phyloP scores from a whole-genome alignment of 2,888 invertebrate genomes.

The Mactromeris polynyma region DNA sequence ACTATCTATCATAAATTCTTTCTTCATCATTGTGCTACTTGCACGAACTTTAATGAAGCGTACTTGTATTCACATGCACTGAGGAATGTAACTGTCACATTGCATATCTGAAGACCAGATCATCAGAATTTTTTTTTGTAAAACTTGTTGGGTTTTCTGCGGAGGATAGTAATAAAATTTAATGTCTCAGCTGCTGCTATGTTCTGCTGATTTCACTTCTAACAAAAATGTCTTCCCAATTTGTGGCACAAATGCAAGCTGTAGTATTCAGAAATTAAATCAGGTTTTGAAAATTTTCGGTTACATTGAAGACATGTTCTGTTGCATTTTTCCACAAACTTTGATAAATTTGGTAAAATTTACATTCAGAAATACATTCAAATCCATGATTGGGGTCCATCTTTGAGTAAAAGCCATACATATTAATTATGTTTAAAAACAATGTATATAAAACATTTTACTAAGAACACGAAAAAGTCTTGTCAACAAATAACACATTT shows the following conservation, averaged over 20 bases:
- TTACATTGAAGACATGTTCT: neutral
- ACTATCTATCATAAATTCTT: no score
- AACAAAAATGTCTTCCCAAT: constrained; percentile 7
- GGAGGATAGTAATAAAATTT: neutral
- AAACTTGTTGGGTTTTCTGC: neutral
- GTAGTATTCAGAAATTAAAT: neutral
- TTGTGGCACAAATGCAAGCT: neutral
- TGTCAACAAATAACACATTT: no score
- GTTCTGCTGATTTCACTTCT: neutral
- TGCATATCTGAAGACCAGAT: neutral
- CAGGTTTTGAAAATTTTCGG: neutral
- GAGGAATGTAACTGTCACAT: neutral
- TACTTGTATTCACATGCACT: neutral
- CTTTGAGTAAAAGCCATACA: neutral
- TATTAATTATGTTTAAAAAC: no score
- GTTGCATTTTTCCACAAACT: neutral
- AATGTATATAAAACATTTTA: no score
- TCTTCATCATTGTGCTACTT: no score
- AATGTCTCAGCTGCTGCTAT: neutral
- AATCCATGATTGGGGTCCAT: neutral
- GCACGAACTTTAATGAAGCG: neutral
- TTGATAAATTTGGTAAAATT: neutral
- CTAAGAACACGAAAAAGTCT: no score
- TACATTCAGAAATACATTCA: neutral
- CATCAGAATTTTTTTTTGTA: neutral